Base-by-base conservation (phyloP, 2,888 invertebrate species). In the Melieria omissa region DNA sequence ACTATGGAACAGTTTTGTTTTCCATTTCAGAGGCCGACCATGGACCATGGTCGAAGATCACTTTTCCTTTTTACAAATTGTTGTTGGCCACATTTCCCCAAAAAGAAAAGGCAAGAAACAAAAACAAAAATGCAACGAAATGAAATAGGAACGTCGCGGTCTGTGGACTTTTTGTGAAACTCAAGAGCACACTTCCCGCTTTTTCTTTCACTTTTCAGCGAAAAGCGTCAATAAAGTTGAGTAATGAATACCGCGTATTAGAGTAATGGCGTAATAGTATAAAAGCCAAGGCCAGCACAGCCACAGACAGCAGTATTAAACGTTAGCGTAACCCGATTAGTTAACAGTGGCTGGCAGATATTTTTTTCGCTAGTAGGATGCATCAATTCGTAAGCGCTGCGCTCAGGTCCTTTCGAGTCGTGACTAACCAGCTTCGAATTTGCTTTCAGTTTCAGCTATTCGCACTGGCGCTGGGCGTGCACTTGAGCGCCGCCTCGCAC, bases 291-390 rank as follows among this genome's bases (percentile, higher is more conserved):
- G 71, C 74, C 72, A 75, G 47, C 45, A 55, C 49, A 58, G 52
- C 73, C 70, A 75, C 62, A 69, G 41, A 64, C 65, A 69, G 70
- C 77, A 77, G 77, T 77, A 76, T 75, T 75, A 73, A 73, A 71
- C n/a, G 65, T 49, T 29, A 52, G n/a, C 47, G 42, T 42, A 61
- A 14, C 41, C 10, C 42, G 5, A 44, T n/a, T 16, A 16, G 42
- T 41, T 8, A 10, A 58, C 14, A 10, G 16, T 14, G 44, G 10
- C 61, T 60, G 49, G 16, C 14, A 41, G 41, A 54, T 62, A 69
- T 69, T 54, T 12, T 55, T 55, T 62, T 55, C 4, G 69, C 61
- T 29, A 29, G 61, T 69, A 29, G 5, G 12, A 71, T 71, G 62
- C 7, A 46, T 14, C 46, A 52, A 54, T 8, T 49, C 16, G 67